These are phyloP conservation scores for Bombus confusus DNA, from an alignment of 1,140 invertebrate species.

Conservation along the genomic window DNA sequence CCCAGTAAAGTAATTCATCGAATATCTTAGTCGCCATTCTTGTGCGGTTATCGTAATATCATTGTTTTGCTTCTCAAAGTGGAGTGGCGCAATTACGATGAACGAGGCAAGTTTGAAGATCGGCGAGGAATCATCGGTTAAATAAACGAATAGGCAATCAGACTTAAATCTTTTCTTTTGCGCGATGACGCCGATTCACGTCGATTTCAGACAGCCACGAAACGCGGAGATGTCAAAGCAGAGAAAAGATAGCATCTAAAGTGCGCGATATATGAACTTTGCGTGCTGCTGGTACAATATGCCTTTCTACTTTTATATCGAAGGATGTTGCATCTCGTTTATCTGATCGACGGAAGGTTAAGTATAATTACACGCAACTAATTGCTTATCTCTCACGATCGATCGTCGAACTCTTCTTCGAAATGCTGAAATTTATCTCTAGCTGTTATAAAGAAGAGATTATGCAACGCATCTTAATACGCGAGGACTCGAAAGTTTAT, in stretches of 20 bases:
- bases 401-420: no score
- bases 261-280: constrained; percentile 15
- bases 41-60: no score
- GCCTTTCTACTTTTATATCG: background rate
- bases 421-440: background rate
- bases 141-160: constrained; percentile 31
- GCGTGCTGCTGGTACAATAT: background rate
- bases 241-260: background rate
- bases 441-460: background rate
- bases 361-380: constrained; percentile 28
- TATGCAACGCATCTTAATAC: no score
- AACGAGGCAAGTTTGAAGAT: background rate
- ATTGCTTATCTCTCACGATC: background rate
- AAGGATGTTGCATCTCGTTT: background rate
- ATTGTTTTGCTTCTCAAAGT: background rate
- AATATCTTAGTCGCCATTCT: background rate
- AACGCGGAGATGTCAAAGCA: background rate
- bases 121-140: background rate
- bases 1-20: no score
- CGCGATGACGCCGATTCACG: background rate
- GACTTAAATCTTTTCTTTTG: background rate
- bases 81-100: no score
- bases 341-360: constrained; percentile 13
- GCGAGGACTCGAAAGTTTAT: background rate
- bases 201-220: background rate